phyloP scores from a whole-genome alignment of 2,797 vertebrate genomes.

The Sebastes variabilis region DNA sequence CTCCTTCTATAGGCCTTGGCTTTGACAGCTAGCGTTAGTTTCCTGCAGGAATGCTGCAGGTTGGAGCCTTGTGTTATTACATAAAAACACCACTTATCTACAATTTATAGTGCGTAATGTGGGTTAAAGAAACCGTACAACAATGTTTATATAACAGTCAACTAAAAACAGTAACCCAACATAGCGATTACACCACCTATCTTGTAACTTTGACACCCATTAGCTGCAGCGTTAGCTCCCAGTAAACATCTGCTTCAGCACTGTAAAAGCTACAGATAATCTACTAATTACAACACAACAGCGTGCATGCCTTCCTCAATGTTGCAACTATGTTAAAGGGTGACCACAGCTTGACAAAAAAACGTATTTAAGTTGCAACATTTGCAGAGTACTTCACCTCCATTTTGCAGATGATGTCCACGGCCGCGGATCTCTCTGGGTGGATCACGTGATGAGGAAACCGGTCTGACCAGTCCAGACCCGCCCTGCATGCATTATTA shows the following conservation, averaged over 20 bases:
- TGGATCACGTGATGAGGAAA: conserved; percentile 58
- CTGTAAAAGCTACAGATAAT: neutral
- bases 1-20: too few relatives aligned
- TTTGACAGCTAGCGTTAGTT: conserved; percentile 5
- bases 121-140: neutral
- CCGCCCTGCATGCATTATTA: too few relatives aligned
- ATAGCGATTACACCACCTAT: neutral
- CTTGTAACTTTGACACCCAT: neutral
- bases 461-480: neutral
- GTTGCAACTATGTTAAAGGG: conserved; percentile 1
- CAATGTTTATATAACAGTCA: accelerated
- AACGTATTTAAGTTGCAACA: neutral
- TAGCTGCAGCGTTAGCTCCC: conserved; percentile 21
- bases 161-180: neutral
- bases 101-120: accelerated
- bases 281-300: accelerated
- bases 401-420: conserved; percentile 76
- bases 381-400: conserved; percentile 74
- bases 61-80: neutral
- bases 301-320: neutral
- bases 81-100: accelerated
- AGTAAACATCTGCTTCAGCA: neutral
- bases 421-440: neutral
- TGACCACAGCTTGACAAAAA: accelerated
- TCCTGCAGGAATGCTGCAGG: neutral